Conservation (phyloP, 2,888 invertebrate genomes). For the Dioctria rufipes region DNA sequence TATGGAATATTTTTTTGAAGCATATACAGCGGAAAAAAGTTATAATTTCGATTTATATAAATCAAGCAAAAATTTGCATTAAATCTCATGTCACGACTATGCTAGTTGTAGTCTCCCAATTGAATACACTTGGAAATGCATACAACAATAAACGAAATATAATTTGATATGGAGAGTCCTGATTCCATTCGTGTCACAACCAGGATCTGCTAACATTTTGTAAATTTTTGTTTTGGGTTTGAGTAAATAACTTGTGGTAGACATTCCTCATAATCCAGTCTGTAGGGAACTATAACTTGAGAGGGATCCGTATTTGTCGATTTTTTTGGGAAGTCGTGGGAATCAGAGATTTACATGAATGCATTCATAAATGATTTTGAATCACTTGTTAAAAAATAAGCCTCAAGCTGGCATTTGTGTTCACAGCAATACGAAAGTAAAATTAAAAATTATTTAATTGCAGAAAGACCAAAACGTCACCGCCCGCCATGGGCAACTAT, state of each 20-base stretch:
- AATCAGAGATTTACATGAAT: too few species aligned
- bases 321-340: too few species aligned
- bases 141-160: conserved; percentile 23
- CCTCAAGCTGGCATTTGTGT: too few species aligned
- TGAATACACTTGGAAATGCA: conserved; percentile 43
- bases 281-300: too few species aligned
- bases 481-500: too few species aligned
- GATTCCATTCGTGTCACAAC: background rate
- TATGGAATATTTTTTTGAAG: conserved; percentile 15
- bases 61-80: conserved; percentile 27
- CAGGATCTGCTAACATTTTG: background rate
- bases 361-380: too few species aligned
- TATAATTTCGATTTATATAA: conserved; percentile 47
- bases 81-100: conserved; percentile 30
- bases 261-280: too few species aligned
- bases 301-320: too few species aligned
- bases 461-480: too few species aligned
- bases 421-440: too few species aligned
- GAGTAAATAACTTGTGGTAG: background rate
- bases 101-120: background rate
- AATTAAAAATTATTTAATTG: conserved; percentile 48
- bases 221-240: background rate
- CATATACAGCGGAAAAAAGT: conserved; percentile 13
- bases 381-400: too few species aligned
- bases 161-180: conserved; percentile 17